A percentile compares a stretch with the other conserved stretches of the same genome.
These are phyloP conservation scores for Drosophila nebulosa DNA, from an alignment of 1,140 invertebrate genomes.

Conservation along the genomic window DNA sequence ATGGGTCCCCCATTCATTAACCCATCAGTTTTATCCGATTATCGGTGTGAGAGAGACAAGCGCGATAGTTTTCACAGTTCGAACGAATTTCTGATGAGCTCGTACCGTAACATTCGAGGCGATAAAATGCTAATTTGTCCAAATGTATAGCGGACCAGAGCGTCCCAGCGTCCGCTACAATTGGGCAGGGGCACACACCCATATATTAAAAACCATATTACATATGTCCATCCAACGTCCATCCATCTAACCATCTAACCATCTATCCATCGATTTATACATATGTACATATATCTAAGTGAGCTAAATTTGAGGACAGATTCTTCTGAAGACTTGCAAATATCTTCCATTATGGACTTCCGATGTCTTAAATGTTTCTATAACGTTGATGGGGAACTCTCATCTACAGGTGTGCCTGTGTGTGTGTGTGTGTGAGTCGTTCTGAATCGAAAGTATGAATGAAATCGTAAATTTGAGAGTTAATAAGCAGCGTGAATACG, in stretches of 20 bases:
- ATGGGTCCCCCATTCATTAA: constrained; percentile 31
- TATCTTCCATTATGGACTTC: background rate
- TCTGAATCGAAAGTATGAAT: constrained; percentile 17
- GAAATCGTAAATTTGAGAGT: constrained; percentile 30
- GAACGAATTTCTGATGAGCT: constrained; percentile 19
- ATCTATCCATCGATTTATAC: background rate
- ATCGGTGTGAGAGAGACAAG: constrained; percentile 7
- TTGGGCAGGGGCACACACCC: constrained; percentile 1
- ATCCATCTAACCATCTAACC: background rate
- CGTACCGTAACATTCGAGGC: constrained; percentile 13
- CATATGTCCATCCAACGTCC: background rate
- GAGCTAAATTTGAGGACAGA: background rate
- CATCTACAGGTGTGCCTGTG: background rate
- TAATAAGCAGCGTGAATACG: constrained; percentile 14
- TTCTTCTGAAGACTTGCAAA: background rate
- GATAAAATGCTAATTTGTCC: constrained; percentile 38
- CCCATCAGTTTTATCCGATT: constrained; percentile 36
- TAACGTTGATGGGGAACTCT: background rate
- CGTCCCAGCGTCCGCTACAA: background rate
- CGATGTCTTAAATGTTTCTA: background rate
- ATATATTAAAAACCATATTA: background rate
- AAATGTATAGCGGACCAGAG: background rate
- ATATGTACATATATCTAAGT: background rate
- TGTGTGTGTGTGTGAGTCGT: background rate
- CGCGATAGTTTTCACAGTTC: constrained; percentile 22